phyloP scores from a whole-genome alignment of 2,888 invertebrate species.

The Stenodera caucasica region DNA sequence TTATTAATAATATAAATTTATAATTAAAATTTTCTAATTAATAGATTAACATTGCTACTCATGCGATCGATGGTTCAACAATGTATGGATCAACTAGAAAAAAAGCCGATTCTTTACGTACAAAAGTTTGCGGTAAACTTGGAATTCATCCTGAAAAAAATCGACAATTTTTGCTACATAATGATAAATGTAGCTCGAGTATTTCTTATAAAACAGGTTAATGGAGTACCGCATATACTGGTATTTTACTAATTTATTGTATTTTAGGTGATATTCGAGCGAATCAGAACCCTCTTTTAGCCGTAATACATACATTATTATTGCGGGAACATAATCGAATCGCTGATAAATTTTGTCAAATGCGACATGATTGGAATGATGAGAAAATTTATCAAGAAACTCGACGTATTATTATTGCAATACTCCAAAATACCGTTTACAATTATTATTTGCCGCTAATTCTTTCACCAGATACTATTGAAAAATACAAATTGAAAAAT shows the following conservation, averaged over 20 bases:
- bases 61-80: constrained; percentile 25
- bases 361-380: constrained; percentile 58
- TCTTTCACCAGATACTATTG: constrained; percentile 61
- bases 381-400: constrained; percentile 56
- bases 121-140: constrained; percentile 16
- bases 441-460: constrained; percentile 74
- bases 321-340: constrained; percentile 57
- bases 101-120: constrained; percentile 16
- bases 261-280: constrained; percentile 50
- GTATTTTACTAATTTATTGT: neutral
- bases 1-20: neutral
- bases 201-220: constrained; percentile 19
- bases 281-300: constrained; percentile 53
- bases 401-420: constrained; percentile 52
- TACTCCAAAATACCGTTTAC: constrained; percentile 69
- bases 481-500: constrained; percentile 60
- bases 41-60: constrained; percentile 25
- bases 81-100: constrained; percentile 22
- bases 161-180: constrained; percentile 15
- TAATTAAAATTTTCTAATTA: neutral
- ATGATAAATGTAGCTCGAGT: constrained; percentile 7
- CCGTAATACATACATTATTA: constrained; percentile 53
- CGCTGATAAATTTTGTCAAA: constrained; percentile 45
- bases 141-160: constrained; percentile 6
- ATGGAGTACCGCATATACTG: neutral